phyloP scores from a whole-genome alignment of 2,888 invertebrate genomes.

The Metacarcinus magister region DNA sequence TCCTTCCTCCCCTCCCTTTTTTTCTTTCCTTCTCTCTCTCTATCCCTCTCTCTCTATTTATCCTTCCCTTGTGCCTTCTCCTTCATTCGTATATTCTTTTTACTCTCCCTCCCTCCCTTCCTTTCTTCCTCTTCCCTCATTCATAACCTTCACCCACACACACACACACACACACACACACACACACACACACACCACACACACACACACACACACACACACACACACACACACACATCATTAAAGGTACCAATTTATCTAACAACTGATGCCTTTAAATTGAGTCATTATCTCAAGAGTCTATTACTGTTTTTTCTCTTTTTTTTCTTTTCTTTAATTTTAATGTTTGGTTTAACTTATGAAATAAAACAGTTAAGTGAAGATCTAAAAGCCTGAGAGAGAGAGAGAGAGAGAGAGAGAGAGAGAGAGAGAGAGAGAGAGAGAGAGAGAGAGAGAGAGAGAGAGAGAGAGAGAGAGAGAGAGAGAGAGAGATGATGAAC shows the following conservation, averaged over 20 bases:
- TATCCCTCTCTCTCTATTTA: background rate
- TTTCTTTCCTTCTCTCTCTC: background rate
- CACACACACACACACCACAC: no score
- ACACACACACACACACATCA: no score
- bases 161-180: no score
- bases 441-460: background rate
- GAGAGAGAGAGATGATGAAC: background rate
- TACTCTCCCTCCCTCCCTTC: background rate
- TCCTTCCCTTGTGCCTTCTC: background rate
- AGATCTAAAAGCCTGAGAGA: no score
- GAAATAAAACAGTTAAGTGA: no score
- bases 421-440: no score
- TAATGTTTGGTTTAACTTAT: no score
- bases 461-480: conserved; percentile 9
- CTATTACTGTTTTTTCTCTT: no score
- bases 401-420: no score
- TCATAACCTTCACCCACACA: background rate
- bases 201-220: no score
- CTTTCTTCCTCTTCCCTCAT: background rate
- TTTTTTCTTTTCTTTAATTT: no score
- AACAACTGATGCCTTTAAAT: background rate
- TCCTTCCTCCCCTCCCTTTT: no score
- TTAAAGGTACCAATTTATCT: background rate
- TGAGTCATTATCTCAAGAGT: background rate
- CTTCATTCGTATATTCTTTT: background rate